These are phyloP conservation scores for Drosophila dunni DNA, from an alignment of 1,140 invertebrate genomes.

Conservation along the genomic window DNA sequence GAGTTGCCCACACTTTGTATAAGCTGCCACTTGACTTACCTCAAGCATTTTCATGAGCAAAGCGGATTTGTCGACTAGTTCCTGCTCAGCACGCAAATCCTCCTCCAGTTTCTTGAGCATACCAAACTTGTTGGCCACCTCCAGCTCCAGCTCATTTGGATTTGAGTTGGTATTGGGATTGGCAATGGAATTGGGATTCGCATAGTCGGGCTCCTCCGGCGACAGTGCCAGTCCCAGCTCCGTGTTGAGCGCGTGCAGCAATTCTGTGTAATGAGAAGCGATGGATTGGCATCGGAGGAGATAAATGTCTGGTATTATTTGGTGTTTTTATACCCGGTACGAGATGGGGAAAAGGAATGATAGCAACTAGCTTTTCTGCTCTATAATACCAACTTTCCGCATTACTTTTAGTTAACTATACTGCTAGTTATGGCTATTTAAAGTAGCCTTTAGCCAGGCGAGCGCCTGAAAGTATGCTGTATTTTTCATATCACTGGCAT, in stretches of 20 bases:
- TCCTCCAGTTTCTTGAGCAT: constrained; percentile 78
- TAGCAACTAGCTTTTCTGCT: too few relatives aligned
- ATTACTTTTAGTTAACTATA: too few relatives aligned
- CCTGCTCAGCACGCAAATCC: constrained; percentile 79
- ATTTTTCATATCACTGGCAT: too few relatives aligned
- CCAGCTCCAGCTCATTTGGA: constrained; percentile 66
- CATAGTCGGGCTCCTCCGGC: constrained; percentile 63
- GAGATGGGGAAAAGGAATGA: too few relatives aligned
- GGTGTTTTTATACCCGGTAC: constrained; percentile 19
- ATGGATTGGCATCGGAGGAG: constrained; percentile 1
- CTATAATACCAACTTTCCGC: too few relatives aligned
- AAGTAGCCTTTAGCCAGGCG: too few relatives aligned
- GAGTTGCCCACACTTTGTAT: not conserved
- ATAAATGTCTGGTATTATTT: constrained; percentile 44
- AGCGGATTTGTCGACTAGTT: constrained; percentile 82
- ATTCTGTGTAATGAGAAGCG: constrained; percentile 59
- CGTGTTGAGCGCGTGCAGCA: constrained; percentile 66
- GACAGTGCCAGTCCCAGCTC: constrained; percentile 47
- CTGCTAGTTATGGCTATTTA: too few relatives aligned
- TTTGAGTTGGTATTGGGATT: not conserved
- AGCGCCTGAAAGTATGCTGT: too few relatives aligned
- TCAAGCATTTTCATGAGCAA: constrained; percentile 83
- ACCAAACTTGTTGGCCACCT: constrained; percentile 72
- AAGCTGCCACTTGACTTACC: constrained; percentile 53
- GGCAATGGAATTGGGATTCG: constrained; percentile 1